A percentile compares a stretch with the other conserved stretches of the same genome.
phyloP scores from a whole-genome alignment of 2,113 vertebrate genomes.

The Pholis gunnellus region DNA sequence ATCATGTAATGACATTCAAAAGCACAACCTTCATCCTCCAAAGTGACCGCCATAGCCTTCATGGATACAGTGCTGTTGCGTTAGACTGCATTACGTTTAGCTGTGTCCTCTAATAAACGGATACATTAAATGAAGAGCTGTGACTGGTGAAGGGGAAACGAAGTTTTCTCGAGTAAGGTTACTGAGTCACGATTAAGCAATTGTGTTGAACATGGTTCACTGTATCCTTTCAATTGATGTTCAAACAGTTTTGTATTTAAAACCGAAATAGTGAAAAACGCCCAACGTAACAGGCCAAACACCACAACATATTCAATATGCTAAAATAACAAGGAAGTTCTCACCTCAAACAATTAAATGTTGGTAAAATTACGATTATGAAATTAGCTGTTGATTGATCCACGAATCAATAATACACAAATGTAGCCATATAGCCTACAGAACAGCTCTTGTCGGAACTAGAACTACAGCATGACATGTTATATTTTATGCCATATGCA shows the following conservation, averaged over 20 bases:
- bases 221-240: not conserved
- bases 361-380: not conserved
- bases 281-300: not conserved
- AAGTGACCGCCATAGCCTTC: not conserved
- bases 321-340: not conserved
- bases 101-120: not conserved
- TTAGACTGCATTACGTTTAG: not conserved
- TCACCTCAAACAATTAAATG: not conserved
- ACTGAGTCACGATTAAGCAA: not conserved
- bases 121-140: not conserved
- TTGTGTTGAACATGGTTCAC: not conserved
- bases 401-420: too few relatives aligned
- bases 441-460: not conserved
- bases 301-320: too few relatives aligned
- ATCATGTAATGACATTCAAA: not conserved
- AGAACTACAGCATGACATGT: not conserved
- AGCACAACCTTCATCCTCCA: not conserved
- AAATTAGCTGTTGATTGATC: not conserved
- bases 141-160: not conserved
- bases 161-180: not conserved
- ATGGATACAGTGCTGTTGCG: not conserved
- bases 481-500: not conserved
- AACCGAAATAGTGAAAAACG: not conserved
- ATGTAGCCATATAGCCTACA: not conserved
- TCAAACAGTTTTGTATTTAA: not conserved